Conservation (phyloP, 2,113 vertebrate species). For the Rhizomys pruinosus region DNA sequence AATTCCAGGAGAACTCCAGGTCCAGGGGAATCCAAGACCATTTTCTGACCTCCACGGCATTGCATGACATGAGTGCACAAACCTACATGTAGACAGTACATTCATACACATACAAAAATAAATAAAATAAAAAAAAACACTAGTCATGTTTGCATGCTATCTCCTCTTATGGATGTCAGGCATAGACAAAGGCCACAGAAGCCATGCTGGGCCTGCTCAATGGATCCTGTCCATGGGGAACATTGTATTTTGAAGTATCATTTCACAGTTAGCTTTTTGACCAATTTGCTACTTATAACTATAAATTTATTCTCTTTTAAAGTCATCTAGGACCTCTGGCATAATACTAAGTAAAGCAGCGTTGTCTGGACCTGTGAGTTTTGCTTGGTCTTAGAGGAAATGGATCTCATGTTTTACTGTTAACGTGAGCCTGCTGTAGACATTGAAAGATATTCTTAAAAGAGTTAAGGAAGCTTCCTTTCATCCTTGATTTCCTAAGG, state of each 20-base stretch:
- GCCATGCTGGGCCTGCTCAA: neutral
- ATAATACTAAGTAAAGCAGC: constrained; percentile 4
- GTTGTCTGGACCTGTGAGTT: neutral
- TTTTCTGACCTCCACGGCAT: too few relatives aligned
- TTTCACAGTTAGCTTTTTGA: neutral
- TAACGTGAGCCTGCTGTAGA: neutral
- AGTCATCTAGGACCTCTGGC: neutral
- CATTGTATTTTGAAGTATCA: neutral
- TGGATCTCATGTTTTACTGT: neutral
- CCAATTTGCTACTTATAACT: neutral
- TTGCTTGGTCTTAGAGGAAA: neutral
- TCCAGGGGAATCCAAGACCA: too few relatives aligned
- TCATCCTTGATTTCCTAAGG: neutral
- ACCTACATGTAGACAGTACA: too few relatives aligned
- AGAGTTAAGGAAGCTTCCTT: neutral
- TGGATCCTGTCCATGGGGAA: neutral
- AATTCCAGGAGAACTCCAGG: too few relatives aligned
- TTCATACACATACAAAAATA: too few relatives aligned
- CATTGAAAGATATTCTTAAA: neutral
- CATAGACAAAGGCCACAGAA: neutral
- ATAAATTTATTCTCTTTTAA: neutral
- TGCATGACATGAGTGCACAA: too few relatives aligned
- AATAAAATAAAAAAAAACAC: too few relatives aligned
- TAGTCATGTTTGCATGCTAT: neutral
- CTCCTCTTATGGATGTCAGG: neutral